These are phyloP conservation scores for Amblyjoppa proteus DNA, from an alignment of 2,888 invertebrate genomes.

Conservation along the genomic window DNA sequence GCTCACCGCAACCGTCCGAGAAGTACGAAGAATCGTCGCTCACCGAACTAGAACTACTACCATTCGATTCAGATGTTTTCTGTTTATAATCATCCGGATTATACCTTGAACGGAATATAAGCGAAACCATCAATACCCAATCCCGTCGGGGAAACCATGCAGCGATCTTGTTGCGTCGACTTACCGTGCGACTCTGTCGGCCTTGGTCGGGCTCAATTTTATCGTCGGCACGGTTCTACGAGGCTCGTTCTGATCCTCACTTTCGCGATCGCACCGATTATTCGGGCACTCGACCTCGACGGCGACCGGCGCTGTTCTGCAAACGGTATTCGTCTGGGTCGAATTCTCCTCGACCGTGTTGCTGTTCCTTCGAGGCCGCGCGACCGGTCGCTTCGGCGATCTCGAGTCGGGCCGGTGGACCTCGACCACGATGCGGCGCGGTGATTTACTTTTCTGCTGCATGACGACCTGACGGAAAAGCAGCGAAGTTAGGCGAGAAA, in stretches of 20 bases:
- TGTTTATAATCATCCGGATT: slow-evolving; percentile 80
- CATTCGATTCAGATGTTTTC: slow-evolving; percentile 74
- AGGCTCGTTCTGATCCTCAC: slow-evolving; percentile 68
- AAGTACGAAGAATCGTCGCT: slow-evolving; percentile 83
- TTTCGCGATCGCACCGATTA: slow-evolving; percentile 49
- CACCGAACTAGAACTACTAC: slow-evolving; percentile 75
- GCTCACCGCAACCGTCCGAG: slow-evolving; percentile 74
- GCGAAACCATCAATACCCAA: slow-evolving; percentile 28
- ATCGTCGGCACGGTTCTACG: slow-evolving; percentile 69
- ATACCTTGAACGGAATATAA: slow-evolving; percentile 71
- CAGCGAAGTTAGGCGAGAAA: background rate
- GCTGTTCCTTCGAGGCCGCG: slow-evolving; percentile 31
- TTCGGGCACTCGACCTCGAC: slow-evolving; percentile 40
- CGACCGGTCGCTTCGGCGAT: slow-evolving; percentile 41
- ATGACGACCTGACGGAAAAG: slow-evolving; percentile 51
- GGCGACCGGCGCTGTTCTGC: slow-evolving; percentile 12
- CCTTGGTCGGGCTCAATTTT: slow-evolving; percentile 72
- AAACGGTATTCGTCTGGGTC: background rate
- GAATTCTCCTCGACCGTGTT: background rate
- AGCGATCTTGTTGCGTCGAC: background rate
- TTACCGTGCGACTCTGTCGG: slow-evolving; percentile 77
- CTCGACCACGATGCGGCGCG: slow-evolving; percentile 41
- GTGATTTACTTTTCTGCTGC: slow-evolving; percentile 59
- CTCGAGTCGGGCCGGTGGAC: slow-evolving; percentile 37
- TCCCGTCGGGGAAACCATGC: background rate